A percentile compares a stretch with the other conserved stretches of the same genome.
These are phyloP conservation scores for Lepeophtheirus nordmannii DNA, from an alignment of 2,888 invertebrate genomes.

Conservation along the genomic window DNA sequence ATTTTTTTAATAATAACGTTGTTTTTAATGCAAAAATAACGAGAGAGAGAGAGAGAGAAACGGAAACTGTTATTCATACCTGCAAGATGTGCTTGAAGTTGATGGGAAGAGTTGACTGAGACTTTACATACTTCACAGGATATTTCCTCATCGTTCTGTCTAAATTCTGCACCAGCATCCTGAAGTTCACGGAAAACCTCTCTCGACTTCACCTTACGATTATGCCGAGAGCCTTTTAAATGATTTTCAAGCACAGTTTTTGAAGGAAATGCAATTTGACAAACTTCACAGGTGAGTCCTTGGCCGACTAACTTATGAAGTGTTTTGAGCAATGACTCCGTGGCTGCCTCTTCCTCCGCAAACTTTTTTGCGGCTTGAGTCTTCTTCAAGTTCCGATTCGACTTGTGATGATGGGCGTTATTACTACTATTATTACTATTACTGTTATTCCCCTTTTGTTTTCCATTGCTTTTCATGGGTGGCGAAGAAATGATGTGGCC, in stretches of 20 bases:
- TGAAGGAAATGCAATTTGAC: slow-evolving; percentile 19
- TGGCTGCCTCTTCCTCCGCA: not conserved
- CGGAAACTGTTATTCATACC: slow-evolving; percentile 9
- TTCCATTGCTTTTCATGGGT: not conserved
- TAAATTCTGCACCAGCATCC: slow-evolving; percentile 8
- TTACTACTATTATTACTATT: too few species aligned
- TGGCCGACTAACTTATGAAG: not conserved
- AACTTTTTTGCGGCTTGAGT: not conserved
- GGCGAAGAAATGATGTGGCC: not conserved
- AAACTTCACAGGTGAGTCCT: slow-evolving; percentile 4
- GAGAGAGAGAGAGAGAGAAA: too few species aligned
- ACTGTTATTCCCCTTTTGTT: too few species aligned
- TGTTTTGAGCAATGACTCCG: not conserved
- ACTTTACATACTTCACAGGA: slow-evolving; percentile 23
- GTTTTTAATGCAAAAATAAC: too few species aligned
- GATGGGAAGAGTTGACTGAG: slow-evolving; percentile 25
- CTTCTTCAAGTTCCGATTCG: too few species aligned
- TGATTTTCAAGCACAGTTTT: slow-evolving; percentile 18
- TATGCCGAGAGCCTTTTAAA: slow-evolving; percentile 19
- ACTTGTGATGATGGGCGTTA: too few species aligned
- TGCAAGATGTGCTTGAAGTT: slow-evolving; percentile 22
- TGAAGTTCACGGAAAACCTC: slow-evolving; percentile 9
- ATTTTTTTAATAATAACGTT: too few species aligned
- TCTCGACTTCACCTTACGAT: slow-evolving; percentile 6
- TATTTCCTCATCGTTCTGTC: slow-evolving; percentile 12